These are phyloP conservation scores for Pelodiscus sinensis DNA, from an alignment of 2,113 vertebrate species.

Conservation along the genomic window DNA sequence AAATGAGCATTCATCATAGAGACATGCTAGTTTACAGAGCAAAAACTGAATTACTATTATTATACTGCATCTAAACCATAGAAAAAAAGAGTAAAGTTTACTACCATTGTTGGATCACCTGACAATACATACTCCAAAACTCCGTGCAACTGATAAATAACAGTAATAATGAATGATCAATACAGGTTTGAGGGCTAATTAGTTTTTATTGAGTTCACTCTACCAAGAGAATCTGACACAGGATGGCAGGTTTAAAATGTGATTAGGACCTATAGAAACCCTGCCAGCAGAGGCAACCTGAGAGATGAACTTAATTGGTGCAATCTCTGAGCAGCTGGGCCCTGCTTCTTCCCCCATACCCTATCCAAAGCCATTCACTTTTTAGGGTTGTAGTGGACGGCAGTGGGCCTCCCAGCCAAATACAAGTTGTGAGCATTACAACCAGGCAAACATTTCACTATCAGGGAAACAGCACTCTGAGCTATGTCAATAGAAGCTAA, in stretches of 20 bases:
- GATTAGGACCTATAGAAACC: neutral
- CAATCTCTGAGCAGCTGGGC: neutral
- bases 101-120: constrained; percentile 30
- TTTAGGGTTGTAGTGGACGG: neutral
- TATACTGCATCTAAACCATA: neutral
- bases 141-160: constrained; percentile 38
- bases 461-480: neutral
- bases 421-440: neutral
- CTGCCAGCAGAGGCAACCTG: neutral
- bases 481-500: neutral
- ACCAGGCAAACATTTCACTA: neutral
- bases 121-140: constrained; percentile 41
- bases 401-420: neutral
- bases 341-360: too few species aligned
- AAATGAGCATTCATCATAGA: neutral
- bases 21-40: neutral
- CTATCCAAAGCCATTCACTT: neutral
- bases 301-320: neutral
- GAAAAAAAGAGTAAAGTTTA: constrained; percentile 18
- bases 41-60: neutral
- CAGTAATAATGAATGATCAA: constrained; percentile 49
- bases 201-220: constrained; percentile 37
- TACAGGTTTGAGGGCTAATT: constrained; percentile 50
- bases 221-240: neutral
- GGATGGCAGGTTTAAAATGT: neutral